A percentile compares a stretch with the other conserved stretches of the same genome.
Conservation (phyloP, 2,113 vertebrate genomes). For the Alligator mississippiensis region DNA sequence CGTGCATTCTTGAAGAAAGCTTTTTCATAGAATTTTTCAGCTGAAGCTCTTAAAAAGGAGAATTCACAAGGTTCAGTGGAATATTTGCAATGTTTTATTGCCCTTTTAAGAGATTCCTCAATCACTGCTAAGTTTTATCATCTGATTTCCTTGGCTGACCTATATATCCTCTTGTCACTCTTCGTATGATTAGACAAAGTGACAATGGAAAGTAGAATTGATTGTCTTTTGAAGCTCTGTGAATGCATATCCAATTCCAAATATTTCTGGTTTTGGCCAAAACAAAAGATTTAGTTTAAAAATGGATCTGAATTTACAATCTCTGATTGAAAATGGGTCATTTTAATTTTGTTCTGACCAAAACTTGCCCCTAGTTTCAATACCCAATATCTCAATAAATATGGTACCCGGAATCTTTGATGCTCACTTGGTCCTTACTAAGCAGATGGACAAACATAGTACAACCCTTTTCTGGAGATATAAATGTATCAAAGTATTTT, state of each 20-base stretch:
- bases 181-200: not conserved
- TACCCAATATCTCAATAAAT: not conserved
- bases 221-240: not conserved
- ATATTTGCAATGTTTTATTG: not conserved
- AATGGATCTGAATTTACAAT: not conserved
- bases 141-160: not conserved
- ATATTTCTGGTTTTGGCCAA: not conserved
- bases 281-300: no score
- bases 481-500: not conserved
- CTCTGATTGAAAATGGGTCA: not conserved
- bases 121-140: not conserved
- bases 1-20: not conserved
- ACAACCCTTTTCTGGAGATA: not conserved
- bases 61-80: not conserved
- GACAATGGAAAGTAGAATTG: not conserved
- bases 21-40: no score
- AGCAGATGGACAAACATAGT: not conserved
- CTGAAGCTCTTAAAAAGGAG: not conserved
- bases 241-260: not conserved
- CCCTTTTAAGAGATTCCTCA: not conserved
- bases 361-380: not conserved
- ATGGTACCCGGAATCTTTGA: not conserved
- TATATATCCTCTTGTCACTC: not conserved
- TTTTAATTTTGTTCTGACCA: not conserved
- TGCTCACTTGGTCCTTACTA: not conserved